A percentile compares a stretch with the other conserved stretches of the same genome.
Conservation (phyloP, 2,888 invertebrate genomes). For the Prostheceraeus crozeri region DNA sequence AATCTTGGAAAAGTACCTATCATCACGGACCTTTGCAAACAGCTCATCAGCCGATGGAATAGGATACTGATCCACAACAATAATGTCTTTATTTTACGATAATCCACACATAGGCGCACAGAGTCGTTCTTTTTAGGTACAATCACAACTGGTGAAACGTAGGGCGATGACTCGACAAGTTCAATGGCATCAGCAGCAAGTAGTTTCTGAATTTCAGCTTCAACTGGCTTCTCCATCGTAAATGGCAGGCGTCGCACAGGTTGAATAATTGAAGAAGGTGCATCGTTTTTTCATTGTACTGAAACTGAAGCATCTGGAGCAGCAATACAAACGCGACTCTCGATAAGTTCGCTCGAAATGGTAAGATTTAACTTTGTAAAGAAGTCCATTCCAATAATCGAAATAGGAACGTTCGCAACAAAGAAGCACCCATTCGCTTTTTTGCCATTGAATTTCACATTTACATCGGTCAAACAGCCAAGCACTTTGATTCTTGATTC, state of each 20-base stretch:
- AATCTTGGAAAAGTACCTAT: not conserved
- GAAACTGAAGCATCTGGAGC: no score
- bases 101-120: slow-evolving; percentile 14
- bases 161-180: slow-evolving; percentile 6
- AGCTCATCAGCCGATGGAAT: not conserved
- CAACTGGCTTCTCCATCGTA: slow-evolving; percentile 9
- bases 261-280: not conserved
- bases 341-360: no score
- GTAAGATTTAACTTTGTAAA: no score
- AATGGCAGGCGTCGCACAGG: slow-evolving; percentile 5
- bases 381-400: no score
- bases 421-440: no score
- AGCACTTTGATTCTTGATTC: no score
- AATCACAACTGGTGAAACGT: not conserved
- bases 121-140: slow-evolving; percentile 17
- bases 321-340: no score
- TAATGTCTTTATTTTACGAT: slow-evolving; percentile 9
- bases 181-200: slow-evolving; percentile 5
- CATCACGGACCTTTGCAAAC: not conserved
- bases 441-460: no score
- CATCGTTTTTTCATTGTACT: no score
- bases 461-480: no score
- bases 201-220: not conserved
- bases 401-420: no score
- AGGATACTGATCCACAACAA: slow-evolving; percentile 1